These are phyloP conservation scores for Panopea generosa DNA, from an alignment of 2,888 invertebrate species.

Conservation along the genomic window DNA sequence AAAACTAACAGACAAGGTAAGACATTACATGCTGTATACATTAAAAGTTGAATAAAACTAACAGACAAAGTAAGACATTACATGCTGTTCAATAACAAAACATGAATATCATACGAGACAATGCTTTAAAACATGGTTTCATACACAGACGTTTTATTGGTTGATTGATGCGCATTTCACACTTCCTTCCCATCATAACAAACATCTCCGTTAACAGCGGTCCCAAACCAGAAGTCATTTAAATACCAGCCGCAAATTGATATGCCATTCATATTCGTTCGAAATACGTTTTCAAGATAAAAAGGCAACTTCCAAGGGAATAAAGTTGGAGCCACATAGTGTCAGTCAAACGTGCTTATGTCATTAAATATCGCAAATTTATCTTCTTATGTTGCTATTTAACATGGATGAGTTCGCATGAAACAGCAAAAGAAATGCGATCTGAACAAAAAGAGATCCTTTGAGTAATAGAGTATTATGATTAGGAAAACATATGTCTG, in stretches of 20 bases:
- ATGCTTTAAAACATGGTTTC: too few relatives aligned
- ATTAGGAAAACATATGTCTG: slow-evolving; percentile 12
- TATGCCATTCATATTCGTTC: slow-evolving; percentile 59
- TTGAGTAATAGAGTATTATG: slow-evolving; percentile 55
- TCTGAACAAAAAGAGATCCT: slow-evolving; percentile 56
- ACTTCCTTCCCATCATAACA: slow-evolving; percentile 51
- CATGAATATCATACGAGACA: too few relatives aligned
- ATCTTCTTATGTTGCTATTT: slow-evolving; percentile 64
- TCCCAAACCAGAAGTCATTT: slow-evolving; percentile 45
- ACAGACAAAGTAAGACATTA: too few relatives aligned
- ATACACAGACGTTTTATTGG: slow-evolving; percentile 34
- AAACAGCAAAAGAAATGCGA: slow-evolving; percentile 66
- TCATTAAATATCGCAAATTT: slow-evolving; percentile 61
- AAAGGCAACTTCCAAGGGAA: slow-evolving; percentile 57
- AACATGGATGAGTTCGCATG: slow-evolving; percentile 64
- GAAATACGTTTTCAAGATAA: slow-evolving; percentile 41
- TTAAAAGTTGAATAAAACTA: too few relatives aligned
- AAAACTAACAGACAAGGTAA: too few relatives aligned
- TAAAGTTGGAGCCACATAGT: slow-evolving; percentile 58
- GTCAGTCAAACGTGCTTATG: slow-evolving; percentile 62
- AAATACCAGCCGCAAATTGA: slow-evolving; percentile 59
- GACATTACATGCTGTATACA: too few relatives aligned
- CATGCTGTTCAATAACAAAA: too few relatives aligned
- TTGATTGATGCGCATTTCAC: slow-evolving; percentile 55
- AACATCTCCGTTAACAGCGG: slow-evolving; percentile 30